These are phyloP conservation scores for Patella vulgata DNA, from an alignment of 1,140 invertebrate genomes.

Conservation along the genomic window DNA sequence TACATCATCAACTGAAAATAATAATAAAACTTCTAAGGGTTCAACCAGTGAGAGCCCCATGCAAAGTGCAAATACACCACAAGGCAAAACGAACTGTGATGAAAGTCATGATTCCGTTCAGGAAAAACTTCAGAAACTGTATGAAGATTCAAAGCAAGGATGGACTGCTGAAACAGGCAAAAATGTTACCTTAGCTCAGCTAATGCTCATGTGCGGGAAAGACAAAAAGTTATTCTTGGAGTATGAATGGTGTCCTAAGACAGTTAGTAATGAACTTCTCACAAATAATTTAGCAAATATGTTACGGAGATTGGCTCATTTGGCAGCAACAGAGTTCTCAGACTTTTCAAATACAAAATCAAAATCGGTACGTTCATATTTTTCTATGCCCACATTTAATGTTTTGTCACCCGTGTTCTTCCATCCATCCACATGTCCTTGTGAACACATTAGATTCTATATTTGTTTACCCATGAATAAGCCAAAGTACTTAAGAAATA, in stretches of 20 bases:
- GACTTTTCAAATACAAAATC: constrained; percentile 41
- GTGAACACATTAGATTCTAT: neutral
- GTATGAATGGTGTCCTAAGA: constrained; percentile 77
- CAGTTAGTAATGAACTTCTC: constrained; percentile 6
- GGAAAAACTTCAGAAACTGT: constrained; percentile 11
- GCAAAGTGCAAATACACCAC: neutral
- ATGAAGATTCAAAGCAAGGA: constrained; percentile 72
- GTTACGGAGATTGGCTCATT: constrained; percentile 51
- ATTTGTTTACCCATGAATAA: constrained; percentile 1
- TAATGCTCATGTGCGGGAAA: constrained; percentile 89
- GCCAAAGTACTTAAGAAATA: neutral
- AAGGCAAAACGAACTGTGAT: constrained; percentile 1
- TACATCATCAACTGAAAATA: neutral
- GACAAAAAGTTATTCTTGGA: constrained; percentile 83
- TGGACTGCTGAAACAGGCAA: constrained; percentile 82
- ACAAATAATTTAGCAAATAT: constrained; percentile 46
- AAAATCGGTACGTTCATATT: neutral
- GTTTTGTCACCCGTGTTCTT: neutral
- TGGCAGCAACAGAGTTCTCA: constrained; percentile 56
- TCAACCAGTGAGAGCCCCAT: neutral
- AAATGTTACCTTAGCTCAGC: constrained; percentile 84
- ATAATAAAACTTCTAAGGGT: neutral
- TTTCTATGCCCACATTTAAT: constrained; percentile 1
- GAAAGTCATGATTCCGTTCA: neutral
- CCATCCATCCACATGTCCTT: neutral